Evolutionary conservation across 2,797 vertebrate species (phyloP), one percentile per base, ranked within the genome.

Genomic region (Pelodytes ibericus): DNA sequence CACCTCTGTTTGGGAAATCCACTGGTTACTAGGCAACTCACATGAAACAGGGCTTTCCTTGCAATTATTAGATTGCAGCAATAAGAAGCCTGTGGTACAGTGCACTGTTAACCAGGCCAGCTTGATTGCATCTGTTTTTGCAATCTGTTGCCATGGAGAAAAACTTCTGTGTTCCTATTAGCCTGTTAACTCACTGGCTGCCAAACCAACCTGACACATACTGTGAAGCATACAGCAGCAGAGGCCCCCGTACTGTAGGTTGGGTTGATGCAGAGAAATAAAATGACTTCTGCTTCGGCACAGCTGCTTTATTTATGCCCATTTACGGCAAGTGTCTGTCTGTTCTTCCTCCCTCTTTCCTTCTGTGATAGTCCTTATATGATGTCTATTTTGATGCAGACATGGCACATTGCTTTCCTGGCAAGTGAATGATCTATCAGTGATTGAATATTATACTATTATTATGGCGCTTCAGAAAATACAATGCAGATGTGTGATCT

Each of bases 41-140:
- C 2, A 2, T 44, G 41, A 57, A 63, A 47, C 20, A 7, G 74
- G 74, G 70, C 69, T 77, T 63, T 65, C 70, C 58, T 58, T 41
- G 16, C 36, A 49, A n/a, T 69, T 64, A 58, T 64, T 70, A 60
- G 31, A 65, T 61, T 71, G 51, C 27, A 70, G 25, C 27, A 25
- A 22, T 27, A 60, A 62, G 44, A 25, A 30, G 51, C 61, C 59
- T 58, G 44, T 56, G 20, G 60, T 64, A 51, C 25, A 41, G 51
- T 29, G 71, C 49, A 26, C 51, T 3, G 41, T 77, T 18, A 77
- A 65, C 26, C 18, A 65, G 61, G 27, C 29, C 36, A 51, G 10
- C n/a, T 31, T 71, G 31, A 77, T 71, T 77, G 53, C 75, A 71
- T 71, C 59, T 71, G 61, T 47, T 64, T 77, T 58, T 65, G 29